Base-by-base conservation (phyloP, 92 coral and sea anemone species). In the Pocillopora meandrina region DNA sequence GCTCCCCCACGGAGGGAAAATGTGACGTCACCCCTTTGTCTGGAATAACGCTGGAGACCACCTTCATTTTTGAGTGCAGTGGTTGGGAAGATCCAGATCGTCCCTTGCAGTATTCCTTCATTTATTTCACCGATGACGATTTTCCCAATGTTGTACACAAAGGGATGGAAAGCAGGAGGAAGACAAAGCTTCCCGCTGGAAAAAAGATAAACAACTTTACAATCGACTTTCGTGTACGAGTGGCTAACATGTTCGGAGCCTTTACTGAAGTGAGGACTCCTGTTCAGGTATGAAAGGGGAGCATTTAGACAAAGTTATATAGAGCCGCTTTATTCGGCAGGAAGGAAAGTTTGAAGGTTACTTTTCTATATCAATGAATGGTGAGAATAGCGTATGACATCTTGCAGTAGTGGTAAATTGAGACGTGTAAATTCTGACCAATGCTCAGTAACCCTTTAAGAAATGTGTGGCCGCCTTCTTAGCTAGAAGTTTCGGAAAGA, bases 1-100 rank as follows among this genome's bases (percentile, higher is more conserved):
- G 80, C 42, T 84, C 88, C 6, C 97, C 97, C n/a, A 47, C 66
- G 2, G 82, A 88, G 12, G 97, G 97, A 10, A 42, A 26, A 1
- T 93, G 97, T 55, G 34, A 55, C 1, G 92, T 67, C 14, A 56
- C 61, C 36, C 90, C 85, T 10, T 57, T 75, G 14, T 74, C 87
- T 35, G 97, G 97, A n/a, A 56, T 62, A 47, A 90, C 97, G 19
- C 75, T 91, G 72, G 77, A 70, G 70, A 91, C 97, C 42, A 60
- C 17, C 69, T 93, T 91, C 62, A 36, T n/a, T 13, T 86, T 93
- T 60, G n/a, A 63, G 7, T 93, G 97, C 68, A 71, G 78, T 62
- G 82, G 84, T 8, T 93, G 97, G 97, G 60, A 70, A 12, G 97
- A 91, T 56, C 72, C 85, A 11, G 94, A 93, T 56, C 84, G 80